A percentile compares a stretch with the other conserved stretches of the same genome.
Conservation (phyloP, 2,797 vertebrate genomes). For the Crenichthys baileyi region DNA sequence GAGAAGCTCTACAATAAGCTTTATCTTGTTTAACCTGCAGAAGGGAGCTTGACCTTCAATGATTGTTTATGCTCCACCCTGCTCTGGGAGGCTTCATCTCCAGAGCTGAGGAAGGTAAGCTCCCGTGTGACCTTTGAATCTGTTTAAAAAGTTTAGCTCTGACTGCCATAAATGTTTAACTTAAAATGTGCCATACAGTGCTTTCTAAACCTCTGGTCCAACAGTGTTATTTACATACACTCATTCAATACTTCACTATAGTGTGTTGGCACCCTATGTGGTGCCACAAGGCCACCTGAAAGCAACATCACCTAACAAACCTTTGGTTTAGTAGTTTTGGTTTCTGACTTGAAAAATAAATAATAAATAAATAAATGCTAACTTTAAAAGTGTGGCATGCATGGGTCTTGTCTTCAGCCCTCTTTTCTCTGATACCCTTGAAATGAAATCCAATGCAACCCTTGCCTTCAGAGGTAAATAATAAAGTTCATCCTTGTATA, state of each 20-base stretch:
- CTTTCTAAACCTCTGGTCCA: not conserved
- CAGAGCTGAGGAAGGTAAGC: not conserved
- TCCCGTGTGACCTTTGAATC: conserved; percentile 14
- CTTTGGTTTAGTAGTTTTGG: too few relatives aligned
- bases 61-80: conserved; percentile 1
- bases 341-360: too few relatives aligned
- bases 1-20: not conserved
- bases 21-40: conserved; percentile 4
- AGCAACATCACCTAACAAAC: not conserved
- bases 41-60: conserved; percentile 3
- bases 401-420: too few relatives aligned
- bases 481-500: too few relatives aligned
- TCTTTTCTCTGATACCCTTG: too few relatives aligned
- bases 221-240: not conserved
- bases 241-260: not conserved
- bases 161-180: not conserved
- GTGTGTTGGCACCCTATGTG: not conserved
- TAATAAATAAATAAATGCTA: too few relatives aligned
- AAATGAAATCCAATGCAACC: too few relatives aligned
- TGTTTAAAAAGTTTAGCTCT: conserved; percentile 12
- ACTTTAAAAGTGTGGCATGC: too few relatives aligned
- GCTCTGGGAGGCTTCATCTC: conserved; percentile 2
- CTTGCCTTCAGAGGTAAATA: too few relatives aligned
- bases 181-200: not conserved
- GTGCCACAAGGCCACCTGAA: not conserved